Evolutionary conservation across 2,797 vertebrate genomes (phyloP).

Genomic region (Tragelaphus oryx): DNA sequence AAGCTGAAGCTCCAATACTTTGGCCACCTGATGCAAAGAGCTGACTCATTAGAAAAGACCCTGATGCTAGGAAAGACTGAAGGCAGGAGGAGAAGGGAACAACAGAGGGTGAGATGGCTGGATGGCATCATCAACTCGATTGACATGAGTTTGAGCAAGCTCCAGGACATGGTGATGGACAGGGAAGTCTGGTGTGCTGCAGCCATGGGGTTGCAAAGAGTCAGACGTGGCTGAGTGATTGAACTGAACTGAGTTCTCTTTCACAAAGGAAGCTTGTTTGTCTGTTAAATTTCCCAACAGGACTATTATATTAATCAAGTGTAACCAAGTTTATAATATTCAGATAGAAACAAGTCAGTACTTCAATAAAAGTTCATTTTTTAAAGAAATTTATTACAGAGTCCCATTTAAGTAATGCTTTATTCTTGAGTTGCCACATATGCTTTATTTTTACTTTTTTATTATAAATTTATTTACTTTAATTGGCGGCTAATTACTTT

Average conservation of each 20-base stretch:
- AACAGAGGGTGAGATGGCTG: neutral
- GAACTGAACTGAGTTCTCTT: neutral
- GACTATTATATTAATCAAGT: neutral
- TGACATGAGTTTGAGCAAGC: neutral
- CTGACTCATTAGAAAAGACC: neutral
- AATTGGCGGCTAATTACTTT: no score
- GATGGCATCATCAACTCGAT: neutral
- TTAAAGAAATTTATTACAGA: neutral
- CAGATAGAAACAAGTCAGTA: neutral
- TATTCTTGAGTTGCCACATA: neutral
- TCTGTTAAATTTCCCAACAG: neutral
- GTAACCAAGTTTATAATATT: neutral
- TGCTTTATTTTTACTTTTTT: neutral
- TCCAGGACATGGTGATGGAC: neutral
- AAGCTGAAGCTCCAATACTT: neutral
- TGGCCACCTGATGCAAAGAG: neutral
- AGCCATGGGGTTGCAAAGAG: neutral
- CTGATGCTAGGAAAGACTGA: neutral
- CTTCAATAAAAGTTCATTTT: neutral
- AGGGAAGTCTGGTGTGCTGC: neutral
- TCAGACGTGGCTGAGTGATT: neutral
- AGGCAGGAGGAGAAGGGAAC: neutral
- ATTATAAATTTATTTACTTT: no score
- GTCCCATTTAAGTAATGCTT: neutral
- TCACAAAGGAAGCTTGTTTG: neutral